Percentiles rank a stretch among this genome's conserved stretches.
Evolutionary conservation across 2,888 invertebrate species (phyloP).

Genomic region (Pristionchus fissidentatus): DNA sequence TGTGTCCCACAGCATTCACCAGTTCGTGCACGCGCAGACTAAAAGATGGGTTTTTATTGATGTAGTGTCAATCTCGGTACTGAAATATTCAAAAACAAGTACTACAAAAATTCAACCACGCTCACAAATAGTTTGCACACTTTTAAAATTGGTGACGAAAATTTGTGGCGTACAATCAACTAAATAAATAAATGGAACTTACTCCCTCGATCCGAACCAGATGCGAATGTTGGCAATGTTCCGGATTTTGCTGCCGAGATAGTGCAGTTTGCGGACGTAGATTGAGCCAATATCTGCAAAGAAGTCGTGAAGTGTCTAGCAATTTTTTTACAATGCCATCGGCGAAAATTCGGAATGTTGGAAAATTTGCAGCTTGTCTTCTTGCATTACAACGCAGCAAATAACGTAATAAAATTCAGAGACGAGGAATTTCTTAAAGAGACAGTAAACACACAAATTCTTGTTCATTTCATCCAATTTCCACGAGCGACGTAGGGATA

Average conservation of each 20-base stretch:
- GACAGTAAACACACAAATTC: no score
- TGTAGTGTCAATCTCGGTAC: no score
- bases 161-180: no score
- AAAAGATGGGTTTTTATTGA: neutral
- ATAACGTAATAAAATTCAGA: no score
- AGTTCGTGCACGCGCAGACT: constrained; percentile 71
- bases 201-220: constrained; percentile 74
- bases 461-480: no score
- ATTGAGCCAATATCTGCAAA: constrained; percentile 69
- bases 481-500: no score
- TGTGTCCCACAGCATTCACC: constrained; percentile 70
- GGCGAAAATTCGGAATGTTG: neutral
- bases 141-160: no score
- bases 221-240: constrained; percentile 71
- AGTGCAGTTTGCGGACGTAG: constrained; percentile 73
- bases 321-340: neutral
- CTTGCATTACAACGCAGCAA: neutral
- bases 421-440: no score
- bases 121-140: no score
- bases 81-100: no score
- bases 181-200: constrained; percentile 36
- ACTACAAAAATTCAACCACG: no score
- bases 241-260: constrained; percentile 66
- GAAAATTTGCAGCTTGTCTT: neutral
- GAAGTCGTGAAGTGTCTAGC: neutral